Evolutionary conservation across 2,113 vertebrate genomes (phyloP).

Genomic region (Spermophilus dauricus): DNA sequence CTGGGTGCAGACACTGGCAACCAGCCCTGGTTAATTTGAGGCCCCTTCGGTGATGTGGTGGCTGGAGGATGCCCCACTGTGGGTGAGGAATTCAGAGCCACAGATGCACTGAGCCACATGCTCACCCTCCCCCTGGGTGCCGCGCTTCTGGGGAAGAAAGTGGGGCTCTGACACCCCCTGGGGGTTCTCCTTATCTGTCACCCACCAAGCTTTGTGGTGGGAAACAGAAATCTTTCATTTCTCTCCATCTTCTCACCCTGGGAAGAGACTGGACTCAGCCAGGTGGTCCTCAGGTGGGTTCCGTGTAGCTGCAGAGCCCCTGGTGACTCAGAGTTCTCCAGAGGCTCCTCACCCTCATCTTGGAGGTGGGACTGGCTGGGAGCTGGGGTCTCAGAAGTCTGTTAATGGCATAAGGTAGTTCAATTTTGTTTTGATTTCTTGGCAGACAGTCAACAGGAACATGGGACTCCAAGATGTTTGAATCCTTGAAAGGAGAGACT

Average conservation of each 20-base stretch:
- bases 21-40: no score
- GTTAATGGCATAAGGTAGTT: not conserved
- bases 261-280: not conserved
- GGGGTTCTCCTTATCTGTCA: not conserved
- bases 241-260: not conserved
- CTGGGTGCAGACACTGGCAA: no score
- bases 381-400: not conserved
- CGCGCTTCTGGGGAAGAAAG: no score
- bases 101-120: fast-evolving
- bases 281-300: not conserved
- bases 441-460: not conserved
- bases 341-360: not conserved
- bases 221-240: not conserved
- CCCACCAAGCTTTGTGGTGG: no score
- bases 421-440: not conserved
- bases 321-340: not conserved
- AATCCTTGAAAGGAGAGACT: not conserved
- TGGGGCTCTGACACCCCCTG: not conserved
- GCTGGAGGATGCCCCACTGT: not conserved
- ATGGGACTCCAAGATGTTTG: not conserved
- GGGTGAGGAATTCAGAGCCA: not conserved
- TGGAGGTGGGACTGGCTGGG: not conserved
- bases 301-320: not conserved
- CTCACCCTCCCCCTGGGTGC: no score
- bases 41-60: no score